Evolutionary conservation across 2,113 vertebrate genomes (phyloP).

Genomic region (Columbina picui): DNA sequence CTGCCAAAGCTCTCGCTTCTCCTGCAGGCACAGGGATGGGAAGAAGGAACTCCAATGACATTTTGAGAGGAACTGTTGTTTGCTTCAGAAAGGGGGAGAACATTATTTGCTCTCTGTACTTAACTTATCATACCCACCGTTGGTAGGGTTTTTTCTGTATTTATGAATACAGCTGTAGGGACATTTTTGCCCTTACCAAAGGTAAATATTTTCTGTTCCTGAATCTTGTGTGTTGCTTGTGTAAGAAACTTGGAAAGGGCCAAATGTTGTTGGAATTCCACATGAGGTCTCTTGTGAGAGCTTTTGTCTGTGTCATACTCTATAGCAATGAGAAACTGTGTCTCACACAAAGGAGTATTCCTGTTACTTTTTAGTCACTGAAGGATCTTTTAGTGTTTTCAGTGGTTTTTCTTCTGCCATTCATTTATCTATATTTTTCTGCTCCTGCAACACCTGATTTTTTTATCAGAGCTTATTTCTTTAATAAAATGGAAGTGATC

Average conservation of each 20-base stretch:
- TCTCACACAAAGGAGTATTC: neutral
- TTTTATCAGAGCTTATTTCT: neutral
- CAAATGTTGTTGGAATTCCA: neutral
- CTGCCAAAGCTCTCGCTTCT: neutral
- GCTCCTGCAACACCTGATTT: neutral
- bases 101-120: neutral
- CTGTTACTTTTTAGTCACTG: neutral
- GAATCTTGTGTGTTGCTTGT: neutral
- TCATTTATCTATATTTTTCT: neutral
- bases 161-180: neutral
- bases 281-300: neutral
- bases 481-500: neutral
- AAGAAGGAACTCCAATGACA: neutral
- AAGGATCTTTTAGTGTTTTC: neutral
- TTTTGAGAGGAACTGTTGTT: neutral
- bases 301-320: neutral
- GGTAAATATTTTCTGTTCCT: slow-evolving; percentile 24
- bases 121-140: neutral
- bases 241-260: neutral
- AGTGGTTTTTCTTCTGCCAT: neutral
- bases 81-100: neutral
- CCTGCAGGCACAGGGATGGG: neutral
- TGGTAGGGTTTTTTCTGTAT: neutral
- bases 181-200: neutral
- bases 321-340: neutral